Conservation (phyloP, 2,888 invertebrate species). For the Lysandra bellargus region DNA sequence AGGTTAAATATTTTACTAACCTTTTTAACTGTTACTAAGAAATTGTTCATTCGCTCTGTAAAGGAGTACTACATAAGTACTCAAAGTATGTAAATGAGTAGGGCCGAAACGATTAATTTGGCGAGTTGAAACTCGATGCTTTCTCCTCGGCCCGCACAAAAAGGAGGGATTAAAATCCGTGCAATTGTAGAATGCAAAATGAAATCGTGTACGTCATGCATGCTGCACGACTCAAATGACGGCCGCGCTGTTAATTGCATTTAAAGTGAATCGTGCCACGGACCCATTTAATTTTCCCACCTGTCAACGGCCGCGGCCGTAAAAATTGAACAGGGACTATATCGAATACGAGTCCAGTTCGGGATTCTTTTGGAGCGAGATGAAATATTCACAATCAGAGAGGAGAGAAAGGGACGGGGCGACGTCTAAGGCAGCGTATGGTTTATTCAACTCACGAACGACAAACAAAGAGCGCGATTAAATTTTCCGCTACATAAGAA, state of each 20-base stretch:
- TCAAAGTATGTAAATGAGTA: not conserved
- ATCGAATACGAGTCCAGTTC: slow-evolving; percentile 54
- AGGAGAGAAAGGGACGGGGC: slow-evolving; percentile 49
- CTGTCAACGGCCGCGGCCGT: slow-evolving; percentile 55
- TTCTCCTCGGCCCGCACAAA: slow-evolving; percentile 5
- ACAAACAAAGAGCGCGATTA: slow-evolving; percentile 69
- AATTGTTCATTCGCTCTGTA: not conserved
- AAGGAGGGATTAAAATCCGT: slow-evolving; percentile 8
- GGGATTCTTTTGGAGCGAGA: slow-evolving; percentile 53
- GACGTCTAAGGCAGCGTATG: slow-evolving; percentile 52
- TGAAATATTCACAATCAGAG: slow-evolving; percentile 45
- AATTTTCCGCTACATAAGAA: slow-evolving; percentile 74
- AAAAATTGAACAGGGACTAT: slow-evolving; percentile 56
- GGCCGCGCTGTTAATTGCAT: slow-evolving; percentile 27
- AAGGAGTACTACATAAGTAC: not conserved
- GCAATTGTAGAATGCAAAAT: slow-evolving; percentile 27
- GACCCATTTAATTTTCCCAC: slow-evolving; percentile 46
- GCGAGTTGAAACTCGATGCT: not conserved
- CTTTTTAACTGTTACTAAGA: no score
- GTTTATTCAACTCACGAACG: slow-evolving; percentile 70
- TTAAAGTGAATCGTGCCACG: slow-evolving; percentile 28
- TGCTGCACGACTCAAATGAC: slow-evolving; percentile 25
- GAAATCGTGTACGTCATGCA: slow-evolving; percentile 18
- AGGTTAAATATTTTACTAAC: no score
- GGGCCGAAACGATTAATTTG: not conserved